These are phyloP conservation scores for Hirundo rustica DNA, from an alignment of 2,797 vertebrate species.

Conservation along the genomic window DNA sequence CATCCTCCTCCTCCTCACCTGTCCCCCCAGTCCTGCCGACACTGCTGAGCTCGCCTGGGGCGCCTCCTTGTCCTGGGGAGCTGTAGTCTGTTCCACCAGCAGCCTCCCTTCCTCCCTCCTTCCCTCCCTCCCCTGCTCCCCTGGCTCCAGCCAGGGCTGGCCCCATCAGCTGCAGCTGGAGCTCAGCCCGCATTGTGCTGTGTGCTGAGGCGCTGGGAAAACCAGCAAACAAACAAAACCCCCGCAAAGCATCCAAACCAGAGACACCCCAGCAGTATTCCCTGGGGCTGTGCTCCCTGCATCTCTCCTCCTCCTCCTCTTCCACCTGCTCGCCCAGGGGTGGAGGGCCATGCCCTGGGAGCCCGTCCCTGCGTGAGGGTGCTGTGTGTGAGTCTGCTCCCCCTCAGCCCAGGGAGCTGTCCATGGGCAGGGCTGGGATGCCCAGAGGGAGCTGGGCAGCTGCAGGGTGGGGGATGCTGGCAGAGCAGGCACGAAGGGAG, in stretches of 20 bases:
- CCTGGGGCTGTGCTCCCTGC: background rate
- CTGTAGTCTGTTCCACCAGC: background rate
- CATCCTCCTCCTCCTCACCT: background rate
- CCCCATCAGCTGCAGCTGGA: conserved; percentile 27
- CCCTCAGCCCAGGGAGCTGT: background rate
- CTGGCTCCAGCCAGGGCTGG: background rate
- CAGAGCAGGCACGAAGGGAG: background rate
- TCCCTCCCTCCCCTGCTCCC: background rate
- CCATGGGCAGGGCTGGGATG: accelerated
- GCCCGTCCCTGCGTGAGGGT: background rate
- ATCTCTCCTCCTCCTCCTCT: background rate
- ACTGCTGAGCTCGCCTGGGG: background rate
- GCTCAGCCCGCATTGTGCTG: conserved; percentile 40
- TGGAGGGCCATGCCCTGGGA: background rate
- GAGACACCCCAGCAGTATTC: background rate
- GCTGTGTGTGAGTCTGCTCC: background rate
- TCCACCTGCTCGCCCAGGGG: background rate
- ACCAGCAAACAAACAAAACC: background rate
- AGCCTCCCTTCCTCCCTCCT: background rate
- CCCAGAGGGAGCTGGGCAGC: background rate
- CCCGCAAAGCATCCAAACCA: background rate
- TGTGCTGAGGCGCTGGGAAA: background rate
- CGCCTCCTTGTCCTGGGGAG: background rate
- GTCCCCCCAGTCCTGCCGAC: background rate
- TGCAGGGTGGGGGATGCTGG: background rate